Evolutionary conservation across 1,140 invertebrate species (phyloP).

Genomic region (Drosophila serrata): DNA sequence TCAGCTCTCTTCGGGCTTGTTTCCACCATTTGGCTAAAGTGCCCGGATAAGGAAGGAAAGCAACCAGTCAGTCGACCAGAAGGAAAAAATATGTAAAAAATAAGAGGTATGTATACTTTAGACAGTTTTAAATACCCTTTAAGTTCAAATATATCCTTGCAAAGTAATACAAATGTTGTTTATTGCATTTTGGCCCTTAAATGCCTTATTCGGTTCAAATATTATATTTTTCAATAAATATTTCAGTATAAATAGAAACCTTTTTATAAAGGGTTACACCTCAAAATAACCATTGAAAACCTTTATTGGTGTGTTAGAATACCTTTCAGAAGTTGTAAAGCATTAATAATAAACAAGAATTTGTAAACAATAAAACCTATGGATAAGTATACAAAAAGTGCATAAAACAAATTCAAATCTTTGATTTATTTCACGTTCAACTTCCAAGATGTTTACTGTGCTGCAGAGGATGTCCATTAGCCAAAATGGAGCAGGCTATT

Average conservation of each 20-base stretch:
- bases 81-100: constrained; percentile 25
- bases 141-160: too few relatives aligned
- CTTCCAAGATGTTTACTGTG: constrained; percentile 57
- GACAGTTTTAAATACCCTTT: constrained; percentile 13
- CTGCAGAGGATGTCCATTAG: constrained; percentile 75
- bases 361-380: not conserved
- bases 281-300: not conserved
- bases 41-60: constrained; percentile 37
- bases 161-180: not conserved
- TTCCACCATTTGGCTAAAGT: constrained; percentile 61
- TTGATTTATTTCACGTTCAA: constrained; percentile 64
- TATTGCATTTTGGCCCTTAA: not conserved
- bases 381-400: constrained; percentile 12
- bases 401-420: constrained; percentile 35
- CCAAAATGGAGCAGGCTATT: constrained; percentile 83
- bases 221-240: not conserved
- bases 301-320: not conserved
- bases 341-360: too few relatives aligned
- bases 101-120: not conserved
- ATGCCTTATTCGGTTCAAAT: not conserved
- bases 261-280: not conserved
- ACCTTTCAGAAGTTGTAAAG: not conserved
- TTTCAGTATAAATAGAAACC: not conserved
- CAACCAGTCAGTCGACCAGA: constrained; percentile 33
- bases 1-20: constrained; percentile 57